A percentile compares a stretch with the other conserved stretches of the same genome.
These are phyloP conservation scores for Cliona cf. orientalis DNA, from an alignment of 37 sponge, comb jelly and placozoan genomes.

Conservation along the genomic window DNA sequence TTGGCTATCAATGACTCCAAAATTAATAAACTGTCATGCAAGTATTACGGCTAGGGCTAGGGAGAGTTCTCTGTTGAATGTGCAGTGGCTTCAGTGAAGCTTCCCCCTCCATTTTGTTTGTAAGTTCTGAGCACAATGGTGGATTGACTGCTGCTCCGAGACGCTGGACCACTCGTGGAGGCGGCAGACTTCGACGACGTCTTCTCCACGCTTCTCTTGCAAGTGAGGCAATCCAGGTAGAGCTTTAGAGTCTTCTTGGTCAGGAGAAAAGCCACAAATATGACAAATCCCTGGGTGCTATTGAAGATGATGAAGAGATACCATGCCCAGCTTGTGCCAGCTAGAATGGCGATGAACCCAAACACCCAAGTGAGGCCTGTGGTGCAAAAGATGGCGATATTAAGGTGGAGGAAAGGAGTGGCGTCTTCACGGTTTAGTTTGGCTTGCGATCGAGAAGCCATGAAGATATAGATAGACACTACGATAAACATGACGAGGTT, in stretches of 20 bases:
- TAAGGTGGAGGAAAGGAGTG: constrained; percentile 13
- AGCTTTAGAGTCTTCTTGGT: constrained; percentile 27
- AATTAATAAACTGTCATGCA: too few relatives aligned
- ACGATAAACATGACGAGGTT: constrained; percentile 13
- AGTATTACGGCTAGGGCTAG: too few relatives aligned
- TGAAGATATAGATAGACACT: background rate
- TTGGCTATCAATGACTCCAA: too few relatives aligned
- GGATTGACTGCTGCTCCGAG: too few relatives aligned
- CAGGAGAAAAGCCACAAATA: constrained; percentile 36
- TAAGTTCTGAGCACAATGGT: too few relatives aligned
- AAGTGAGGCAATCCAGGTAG: constrained; percentile 11
- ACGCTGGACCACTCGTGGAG: background rate
- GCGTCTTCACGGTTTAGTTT: background rate
- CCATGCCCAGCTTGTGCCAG: constrained; percentile 41
- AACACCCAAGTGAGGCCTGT: constrained; percentile 67
- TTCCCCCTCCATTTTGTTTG: too few relatives aligned
- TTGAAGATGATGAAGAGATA: constrained; percentile 68
- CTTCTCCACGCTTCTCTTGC: background rate
- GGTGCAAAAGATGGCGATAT: constrained; percentile 9
- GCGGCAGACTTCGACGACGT: background rate
- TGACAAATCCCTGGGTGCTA: constrained; percentile 49
- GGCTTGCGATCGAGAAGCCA: background rate
- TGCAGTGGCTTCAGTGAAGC: too few relatives aligned
- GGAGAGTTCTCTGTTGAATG: too few relatives aligned
- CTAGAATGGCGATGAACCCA: constrained; percentile 51